Evolutionary conservation across 1,140 invertebrate genomes (phyloP).

Genomic region (Drosophila rhopaloa): DNA sequence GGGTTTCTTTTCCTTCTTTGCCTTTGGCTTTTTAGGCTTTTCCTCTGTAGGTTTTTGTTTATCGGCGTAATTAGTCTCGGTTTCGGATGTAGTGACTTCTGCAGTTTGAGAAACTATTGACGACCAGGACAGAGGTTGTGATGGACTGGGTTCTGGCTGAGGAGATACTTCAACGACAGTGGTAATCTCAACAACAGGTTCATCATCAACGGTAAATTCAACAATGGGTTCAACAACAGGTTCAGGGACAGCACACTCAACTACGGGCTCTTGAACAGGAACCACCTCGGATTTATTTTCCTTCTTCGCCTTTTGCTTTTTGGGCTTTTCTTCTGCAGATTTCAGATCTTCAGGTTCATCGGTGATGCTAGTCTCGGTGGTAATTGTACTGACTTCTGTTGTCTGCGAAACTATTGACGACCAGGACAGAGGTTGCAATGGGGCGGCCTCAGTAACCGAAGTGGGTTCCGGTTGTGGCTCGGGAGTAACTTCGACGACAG

Average conservation of each 20-base stretch:
- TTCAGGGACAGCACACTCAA: not conserved
- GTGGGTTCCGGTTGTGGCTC: too few relatives aligned
- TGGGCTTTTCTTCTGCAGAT: constrained; percentile 30
- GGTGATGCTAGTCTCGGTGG: not conserved
- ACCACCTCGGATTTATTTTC: constrained; percentile 27
- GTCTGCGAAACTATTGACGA: too few relatives aligned
- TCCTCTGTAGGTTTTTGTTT: constrained; percentile 23
- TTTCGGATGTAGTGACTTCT: not conserved
- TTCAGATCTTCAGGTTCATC: constrained; percentile 4
- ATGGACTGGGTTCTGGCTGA: not conserved
- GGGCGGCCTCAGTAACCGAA: too few relatives aligned
- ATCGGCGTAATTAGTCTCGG: not conserved
- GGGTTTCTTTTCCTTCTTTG: constrained; percentile 38
- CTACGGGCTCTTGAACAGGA: not conserved
- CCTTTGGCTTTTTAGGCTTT: constrained; percentile 5
- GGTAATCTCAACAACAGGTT: not conserved
- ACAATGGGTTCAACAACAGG: constrained; percentile 3
- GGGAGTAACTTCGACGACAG: not conserved
- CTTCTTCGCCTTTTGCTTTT: constrained; percentile 43
- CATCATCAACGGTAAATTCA: not conserved
- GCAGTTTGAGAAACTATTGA: constrained; percentile 18
- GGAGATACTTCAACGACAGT: not conserved
- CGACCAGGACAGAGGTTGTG: constrained; percentile 2
- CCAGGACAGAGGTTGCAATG: too few relatives aligned
- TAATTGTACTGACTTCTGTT: too few relatives aligned